phyloP scores from a whole-genome alignment of 2,113 vertebrate genomes.

The Myocastor coypus region DNA sequence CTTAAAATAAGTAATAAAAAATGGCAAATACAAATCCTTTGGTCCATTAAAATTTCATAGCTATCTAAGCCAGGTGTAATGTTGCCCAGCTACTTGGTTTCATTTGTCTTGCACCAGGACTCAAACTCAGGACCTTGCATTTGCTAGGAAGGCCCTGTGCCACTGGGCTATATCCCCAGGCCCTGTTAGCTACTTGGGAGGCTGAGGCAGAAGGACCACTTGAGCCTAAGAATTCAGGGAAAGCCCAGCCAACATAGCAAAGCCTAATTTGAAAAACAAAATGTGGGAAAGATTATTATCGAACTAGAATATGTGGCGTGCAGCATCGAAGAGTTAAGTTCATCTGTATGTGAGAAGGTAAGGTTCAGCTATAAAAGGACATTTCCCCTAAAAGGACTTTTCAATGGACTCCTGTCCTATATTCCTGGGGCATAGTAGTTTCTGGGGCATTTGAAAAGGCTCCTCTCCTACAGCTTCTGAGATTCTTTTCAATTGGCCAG shows the following conservation, averaged over 20 bases:
- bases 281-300: neutral
- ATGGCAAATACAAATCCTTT: neutral
- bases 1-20: constrained; percentile 28
- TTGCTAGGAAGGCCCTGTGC: too few relatives aligned
- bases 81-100: neutral
- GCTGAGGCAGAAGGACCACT: neutral
- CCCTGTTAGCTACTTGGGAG: neutral
- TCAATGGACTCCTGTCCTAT: neutral
- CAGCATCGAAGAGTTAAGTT: constrained; percentile 4
- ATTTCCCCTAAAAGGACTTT: neutral
- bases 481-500: constrained; percentile 15
- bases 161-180: too few relatives aligned
- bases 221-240: neutral
- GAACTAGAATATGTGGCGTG: neutral
- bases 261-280: neutral
- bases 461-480: constrained; percentile 2
- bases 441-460: constrained; percentile 4
- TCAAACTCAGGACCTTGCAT: too few relatives aligned
- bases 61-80: neutral
- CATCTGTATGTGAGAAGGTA: neutral
- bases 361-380: constrained; percentile 30
- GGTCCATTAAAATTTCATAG: neutral
- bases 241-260: neutral
- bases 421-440: neutral
- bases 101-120: too few relatives aligned